Evolutionary conservation across 2,888 invertebrate species (phyloP), one percentile per base, ranked within the genome.

Genomic region (Syrphus vitripennis): DNA sequence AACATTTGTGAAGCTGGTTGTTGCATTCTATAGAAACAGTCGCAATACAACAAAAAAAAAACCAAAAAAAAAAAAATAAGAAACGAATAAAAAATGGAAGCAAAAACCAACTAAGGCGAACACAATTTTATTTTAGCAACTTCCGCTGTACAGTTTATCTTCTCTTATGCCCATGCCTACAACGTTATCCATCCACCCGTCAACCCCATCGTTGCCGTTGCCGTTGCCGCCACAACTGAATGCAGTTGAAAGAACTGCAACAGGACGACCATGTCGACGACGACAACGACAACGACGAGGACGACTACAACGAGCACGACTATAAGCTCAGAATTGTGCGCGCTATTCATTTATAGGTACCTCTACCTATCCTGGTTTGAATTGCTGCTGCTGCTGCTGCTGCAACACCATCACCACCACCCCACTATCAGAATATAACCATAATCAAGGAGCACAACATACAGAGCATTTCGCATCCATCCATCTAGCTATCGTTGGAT

Each of bases 71-170:
- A 59, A 45, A 42, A 37, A 61, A 40, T 40, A 78, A 76, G 40
- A 69, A 69, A 19, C 50, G 57, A 80, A 75, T 57, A 34, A 75
- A 75, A 86, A 86, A 77, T 82, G 63, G 86, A 86, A 86, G 82
- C 86, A 69, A 81, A 84, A 86, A 86, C 86, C 82, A 86, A 86
- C 82, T 86, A 74, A 77, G 82, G 86, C 78, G 86, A 86, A 86
- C 82, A 86, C 72, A 86, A 86, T 86, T 86, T 86, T 86, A 86
- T 86, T 86, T 82, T 82, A 86, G 72, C 86, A 86, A 86, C 86
- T 86, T 86, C 86, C 86, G 86, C 78, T 55, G 72, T 74, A 37
- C 77, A 82, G 86, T 86, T 82, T 86, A 86, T 86, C 82, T 82
- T 74, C 77, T 63, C 82, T 77, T 77, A 10, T 82, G 21, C 82